phyloP scores from a whole-genome alignment of 2,888 invertebrate genomes.

The Peribatodes rhomboidaria region DNA sequence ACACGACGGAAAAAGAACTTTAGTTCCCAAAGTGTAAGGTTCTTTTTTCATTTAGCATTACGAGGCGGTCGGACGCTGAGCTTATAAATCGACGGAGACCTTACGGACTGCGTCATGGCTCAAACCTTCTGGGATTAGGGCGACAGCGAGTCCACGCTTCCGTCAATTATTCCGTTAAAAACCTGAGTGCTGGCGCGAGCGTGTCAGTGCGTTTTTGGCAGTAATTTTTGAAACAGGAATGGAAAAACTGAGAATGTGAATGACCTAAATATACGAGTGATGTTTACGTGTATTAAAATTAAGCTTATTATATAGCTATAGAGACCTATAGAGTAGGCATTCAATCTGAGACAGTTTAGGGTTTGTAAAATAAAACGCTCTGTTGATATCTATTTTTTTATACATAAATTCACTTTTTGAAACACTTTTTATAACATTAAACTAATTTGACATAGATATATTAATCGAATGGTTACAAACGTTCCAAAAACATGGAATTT shows the following conservation, averaged over 20 bases:
- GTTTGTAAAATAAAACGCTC: constrained; percentile 46
- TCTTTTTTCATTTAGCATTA: too few relatives aligned
- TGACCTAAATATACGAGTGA: too few relatives aligned
- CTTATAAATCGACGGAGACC: too few relatives aligned
- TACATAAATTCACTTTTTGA: constrained; percentile 81
- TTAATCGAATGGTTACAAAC: constrained; percentile 64
- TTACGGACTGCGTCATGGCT: constrained; percentile 55
- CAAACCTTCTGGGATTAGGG: constrained; percentile 62
- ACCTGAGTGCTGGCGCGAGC: constrained; percentile 45
- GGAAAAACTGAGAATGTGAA: neutral
- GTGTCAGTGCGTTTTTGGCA: neutral
- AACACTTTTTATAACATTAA: constrained; percentile 74
- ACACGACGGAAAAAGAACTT: too few relatives aligned
- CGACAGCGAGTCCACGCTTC: constrained; percentile 52
- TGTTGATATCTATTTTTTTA: constrained; percentile 65
- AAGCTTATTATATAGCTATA: too few relatives aligned
- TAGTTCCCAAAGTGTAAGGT: too few relatives aligned
- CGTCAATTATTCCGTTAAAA: constrained; percentile 60
- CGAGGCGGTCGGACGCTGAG: too few relatives aligned
- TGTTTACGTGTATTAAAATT: too few relatives aligned
- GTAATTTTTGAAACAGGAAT: neutral
- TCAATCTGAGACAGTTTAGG: neutral
- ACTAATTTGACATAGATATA: constrained; percentile 77
- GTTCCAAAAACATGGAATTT: constrained; percentile 68
- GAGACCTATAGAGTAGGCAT: too few relatives aligned